Percentiles rank a stretch among this genome's conserved stretches.
Evolutionary conservation across 2,113 vertebrate genomes (phyloP).

Genomic region (Psilopsiagon aurifrons): DNA sequence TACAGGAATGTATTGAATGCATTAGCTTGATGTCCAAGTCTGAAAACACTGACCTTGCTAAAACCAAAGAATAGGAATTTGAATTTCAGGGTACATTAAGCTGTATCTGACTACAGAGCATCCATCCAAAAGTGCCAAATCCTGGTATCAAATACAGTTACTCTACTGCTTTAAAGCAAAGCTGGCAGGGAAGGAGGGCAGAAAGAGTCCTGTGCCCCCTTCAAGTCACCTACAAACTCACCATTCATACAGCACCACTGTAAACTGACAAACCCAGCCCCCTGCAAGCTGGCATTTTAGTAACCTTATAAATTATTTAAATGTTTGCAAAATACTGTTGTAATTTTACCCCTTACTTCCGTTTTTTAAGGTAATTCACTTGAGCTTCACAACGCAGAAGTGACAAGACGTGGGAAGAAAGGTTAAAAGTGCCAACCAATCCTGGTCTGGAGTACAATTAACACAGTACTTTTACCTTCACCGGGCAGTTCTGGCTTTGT

Average conservation of each 20-base stretch:
- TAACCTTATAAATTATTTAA: conserved; percentile 4
- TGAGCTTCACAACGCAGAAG: not conserved
- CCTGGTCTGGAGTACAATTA: conserved; percentile 2
- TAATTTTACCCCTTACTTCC: not conserved
- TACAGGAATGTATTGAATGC: not conserved
- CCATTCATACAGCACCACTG: not conserved
- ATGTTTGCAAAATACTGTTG: conserved; percentile 18
- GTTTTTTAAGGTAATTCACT: not conserved
- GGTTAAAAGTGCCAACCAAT: not conserved
- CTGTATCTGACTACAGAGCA: not conserved
- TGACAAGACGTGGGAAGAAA: conserved; percentile 1
- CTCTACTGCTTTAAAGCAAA: not conserved
- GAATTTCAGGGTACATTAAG: not conserved
- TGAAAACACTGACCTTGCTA: not conserved
- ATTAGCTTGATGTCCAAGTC: not conserved
- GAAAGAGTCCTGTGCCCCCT: not conserved
- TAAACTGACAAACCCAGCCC: not conserved
- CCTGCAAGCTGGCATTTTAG: not conserved
- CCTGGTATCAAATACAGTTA: not conserved
- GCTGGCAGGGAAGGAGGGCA: not conserved
- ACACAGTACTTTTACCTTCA: not conserved
- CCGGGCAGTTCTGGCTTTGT: conserved; percentile 19
- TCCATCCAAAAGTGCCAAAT: not conserved
- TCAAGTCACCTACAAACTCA: not conserved
- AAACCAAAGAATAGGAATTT: not conserved